Base-by-base conservation (phyloP, 2,888 invertebrate genomes). In the Phoronis australis region DNA sequence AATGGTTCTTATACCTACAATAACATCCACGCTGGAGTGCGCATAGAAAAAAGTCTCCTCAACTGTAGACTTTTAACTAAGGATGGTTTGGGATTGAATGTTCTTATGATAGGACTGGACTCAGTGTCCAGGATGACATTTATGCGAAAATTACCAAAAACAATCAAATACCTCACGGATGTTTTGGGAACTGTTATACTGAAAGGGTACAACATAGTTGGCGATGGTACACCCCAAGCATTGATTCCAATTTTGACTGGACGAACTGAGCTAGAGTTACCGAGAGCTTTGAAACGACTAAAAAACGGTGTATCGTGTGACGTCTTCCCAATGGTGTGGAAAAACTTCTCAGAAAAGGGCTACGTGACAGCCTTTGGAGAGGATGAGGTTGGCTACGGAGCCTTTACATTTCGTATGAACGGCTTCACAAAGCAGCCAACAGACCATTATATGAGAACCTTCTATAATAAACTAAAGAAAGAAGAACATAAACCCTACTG, bases 361-460 rank as follows among this genome's bases (percentile, higher is more conserved):
- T 79, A 78, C 55, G 70, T 66, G 27, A 87, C 88, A 1, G 87
- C 86, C 0, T 94, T 86, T 69, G 86, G 87, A 65, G 94, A 95
- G 71, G 94, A 94, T 69, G 82, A 85, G 55, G 87, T 89, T 0
- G 79, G 82, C 64, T 82, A 86, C 24, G 92, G 92, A 0, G 90
- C 90, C 0, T 95, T 93, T 71, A 90, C 90, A 2, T 92, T 90
- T 76, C 83, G 93, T 4, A 82, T 93, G 67, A 88, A 87, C 59
- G 94, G 94, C 0, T 94, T 94, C 73, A 76, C 82, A 24, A 76
- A 81, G 9, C 84, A 84, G 59, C 94, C 94, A 0, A 90, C 92
- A 0, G 88, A 94, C 77, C 92, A 93, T 74, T 94, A 92, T 69
- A 83, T 91, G 76, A 78, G 92, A 23, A 83, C 89, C 0, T 91